A percentile compares a stretch with the other conserved stretches of the same genome.
phyloP scores from a whole-genome alignment of 2,797 vertebrate species.

The Falco cherrug region DNA sequence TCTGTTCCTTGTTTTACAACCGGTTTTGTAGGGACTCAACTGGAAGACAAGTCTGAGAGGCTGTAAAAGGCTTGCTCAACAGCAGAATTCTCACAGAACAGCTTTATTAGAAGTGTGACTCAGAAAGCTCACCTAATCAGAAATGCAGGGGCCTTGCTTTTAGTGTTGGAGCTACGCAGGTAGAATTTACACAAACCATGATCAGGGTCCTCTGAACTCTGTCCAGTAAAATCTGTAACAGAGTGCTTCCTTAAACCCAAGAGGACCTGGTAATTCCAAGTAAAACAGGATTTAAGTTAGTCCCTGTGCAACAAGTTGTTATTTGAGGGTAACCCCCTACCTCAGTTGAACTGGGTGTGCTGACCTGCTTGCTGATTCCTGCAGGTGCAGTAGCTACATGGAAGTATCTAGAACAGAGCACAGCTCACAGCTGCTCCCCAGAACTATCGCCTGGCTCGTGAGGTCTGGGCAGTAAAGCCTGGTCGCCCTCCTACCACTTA shows the following conservation, averaged over 20 bases:
- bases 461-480: neutral
- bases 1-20: neutral
- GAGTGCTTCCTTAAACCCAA: neutral
- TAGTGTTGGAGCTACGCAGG: neutral
- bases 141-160: neutral
- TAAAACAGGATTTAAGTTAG: neutral
- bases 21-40: neutral
- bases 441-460: neutral
- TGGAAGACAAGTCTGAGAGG: fast-evolving
- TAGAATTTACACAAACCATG: neutral
- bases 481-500: neutral
- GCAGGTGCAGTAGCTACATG: fast-evolving
- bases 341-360: neutral
- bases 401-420: neutral
- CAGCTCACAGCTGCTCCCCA: neutral
- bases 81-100: neutral
- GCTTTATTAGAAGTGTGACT: neutral
- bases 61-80: neutral
- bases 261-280: neutral
- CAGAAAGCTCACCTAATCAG: neutral
- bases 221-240: too few relatives aligned
- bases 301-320: neutral
- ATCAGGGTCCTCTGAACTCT: neutral
- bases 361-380: neutral
- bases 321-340: fast-evolving